A percentile compares a stretch with the other conserved stretches of the same genome.
Conservation (phyloP, 2,888 invertebrate species). For the Nebria brevicollis region DNA sequence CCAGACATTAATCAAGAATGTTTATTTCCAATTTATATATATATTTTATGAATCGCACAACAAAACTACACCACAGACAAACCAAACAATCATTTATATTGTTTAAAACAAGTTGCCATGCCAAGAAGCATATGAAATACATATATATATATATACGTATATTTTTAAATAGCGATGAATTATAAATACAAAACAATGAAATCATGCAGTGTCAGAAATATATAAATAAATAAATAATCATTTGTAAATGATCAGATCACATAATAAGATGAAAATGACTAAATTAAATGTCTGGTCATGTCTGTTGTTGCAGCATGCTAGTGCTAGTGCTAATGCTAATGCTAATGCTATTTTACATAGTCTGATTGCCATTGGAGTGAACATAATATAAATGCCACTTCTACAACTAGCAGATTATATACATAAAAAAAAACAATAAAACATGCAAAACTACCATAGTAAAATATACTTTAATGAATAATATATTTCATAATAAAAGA, state of each 20-base stretch:
- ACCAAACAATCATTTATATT: slow-evolving; percentile 29
- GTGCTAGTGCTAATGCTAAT: slow-evolving; percentile 1
- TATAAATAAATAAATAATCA: too few relatives aligned
- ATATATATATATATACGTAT: too few relatives aligned
- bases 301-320: slow-evolving; percentile 64
- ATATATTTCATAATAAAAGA: slow-evolving; percentile 47
- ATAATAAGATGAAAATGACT: background rate
- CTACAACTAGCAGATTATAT: background rate
- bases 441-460: slow-evolving; percentile 41
- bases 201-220: background rate
- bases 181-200: background rate
- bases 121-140: too few relatives aligned
- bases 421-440: slow-evolving; percentile 11
- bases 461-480: slow-evolving; percentile 20
- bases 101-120: background rate
- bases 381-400: too few relatives aligned
- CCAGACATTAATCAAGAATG: slow-evolving; percentile 60
- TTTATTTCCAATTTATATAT: background rate
- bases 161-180: too few relatives aligned
- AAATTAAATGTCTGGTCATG: slow-evolving; percentile 62
- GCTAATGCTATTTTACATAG: background rate
- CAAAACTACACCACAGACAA: slow-evolving; percentile 43
- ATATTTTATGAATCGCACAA: background rate
- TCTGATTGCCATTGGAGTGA: background rate
- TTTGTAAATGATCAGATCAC: background rate